Percentiles rank a stretch among this genome's conserved stretches.
These are phyloP conservation scores for Thunnus thynnus DNA, from an alignment of 2,113 vertebrate genomes.

Conservation along the genomic window DNA sequence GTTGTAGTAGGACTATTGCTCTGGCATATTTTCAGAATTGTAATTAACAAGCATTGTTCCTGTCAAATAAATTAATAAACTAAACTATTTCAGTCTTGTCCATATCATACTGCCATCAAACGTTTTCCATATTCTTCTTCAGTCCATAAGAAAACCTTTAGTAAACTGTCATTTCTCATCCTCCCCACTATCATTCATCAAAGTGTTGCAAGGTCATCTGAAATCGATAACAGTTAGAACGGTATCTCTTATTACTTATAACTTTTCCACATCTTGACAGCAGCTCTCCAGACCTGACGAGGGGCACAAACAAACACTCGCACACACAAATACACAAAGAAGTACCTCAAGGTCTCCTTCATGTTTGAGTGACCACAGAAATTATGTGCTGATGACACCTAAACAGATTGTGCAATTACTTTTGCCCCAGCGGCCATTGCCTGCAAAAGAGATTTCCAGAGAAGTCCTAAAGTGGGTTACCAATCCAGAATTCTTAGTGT, in stretches of 20 bases:
- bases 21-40: too few species aligned
- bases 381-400: constrained; percentile 79
- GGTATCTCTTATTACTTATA: constrained; percentile 58
- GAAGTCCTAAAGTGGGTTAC: constrained; percentile 44
- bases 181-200: constrained; percentile 36
- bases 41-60: too few species aligned
- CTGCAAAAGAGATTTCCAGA: constrained; percentile 57
- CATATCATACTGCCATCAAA: too few species aligned
- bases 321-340: constrained; percentile 32
- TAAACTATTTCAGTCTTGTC: too few species aligned
- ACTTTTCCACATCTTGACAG: constrained; percentile 65
- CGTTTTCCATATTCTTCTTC: not conserved
- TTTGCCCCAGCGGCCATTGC: constrained; percentile 73
- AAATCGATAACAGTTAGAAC: constrained; percentile 67
- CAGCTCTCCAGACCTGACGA: constrained; percentile 36
- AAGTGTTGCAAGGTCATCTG: constrained; percentile 69
- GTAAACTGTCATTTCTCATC: constrained; percentile 29
- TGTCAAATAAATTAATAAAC: too few species aligned
- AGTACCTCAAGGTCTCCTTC: constrained; percentile 82
- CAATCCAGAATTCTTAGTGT: constrained; percentile 30
- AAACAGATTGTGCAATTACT: constrained; percentile 81
- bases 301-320: constrained; percentile 3
- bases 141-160: not conserved
- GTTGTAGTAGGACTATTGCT: not conserved
- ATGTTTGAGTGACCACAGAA: constrained; percentile 76